Evolutionary conservation across 2,888 invertebrate genomes (phyloP), one percentile per base, ranked within the genome.

Genomic region (Cylindroiulus punctatus): DNA sequence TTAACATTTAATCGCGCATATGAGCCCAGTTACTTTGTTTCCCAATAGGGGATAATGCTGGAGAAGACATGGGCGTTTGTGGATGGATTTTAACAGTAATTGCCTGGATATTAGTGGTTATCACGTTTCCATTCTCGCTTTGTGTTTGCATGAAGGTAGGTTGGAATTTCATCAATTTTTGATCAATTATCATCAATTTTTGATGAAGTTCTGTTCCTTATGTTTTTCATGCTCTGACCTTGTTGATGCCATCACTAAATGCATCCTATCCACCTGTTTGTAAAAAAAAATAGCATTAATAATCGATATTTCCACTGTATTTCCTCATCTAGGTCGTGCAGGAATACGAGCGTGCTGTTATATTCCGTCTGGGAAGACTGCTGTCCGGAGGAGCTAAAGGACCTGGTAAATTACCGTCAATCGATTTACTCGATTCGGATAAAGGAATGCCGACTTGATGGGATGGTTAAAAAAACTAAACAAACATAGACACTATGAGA

Each of bases 291-390:
- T 12, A 3, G 10, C 47, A 52, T 3, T 17, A 12, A 14, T 52
- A 52, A 52, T 52, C 47, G 47, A 52, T 52, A 52, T 17, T 17
- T 17, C 7, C 17, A 14, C 91, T 96, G 87, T 96, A 95, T 90
- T 94, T 95, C 91, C 95, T 95, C 91, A 96, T 96, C 91, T 96
- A 96, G 93, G 97, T 98, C 57, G 97, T 98, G 1, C 97, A 97
- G 90, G 98, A 98, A 90, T 98, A 98, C 91, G 98, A 98, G 91
- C 93, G 98, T 88, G 98, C 98, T 0, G 98, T 98, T 65, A 98
- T 98, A 91, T 98, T 98, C 91, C 94, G 98, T 85, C 92, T 98
- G 87, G 98, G 98, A 8, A 93, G 98, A 87, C 93, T 98, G 42
- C 92, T 97, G 85, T 94, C 96, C 1, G 98, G 98, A 26, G 97